Evolutionary conservation across 1,140 invertebrate species (phyloP).

Genomic region (Adoxophyes honmai): DNA sequence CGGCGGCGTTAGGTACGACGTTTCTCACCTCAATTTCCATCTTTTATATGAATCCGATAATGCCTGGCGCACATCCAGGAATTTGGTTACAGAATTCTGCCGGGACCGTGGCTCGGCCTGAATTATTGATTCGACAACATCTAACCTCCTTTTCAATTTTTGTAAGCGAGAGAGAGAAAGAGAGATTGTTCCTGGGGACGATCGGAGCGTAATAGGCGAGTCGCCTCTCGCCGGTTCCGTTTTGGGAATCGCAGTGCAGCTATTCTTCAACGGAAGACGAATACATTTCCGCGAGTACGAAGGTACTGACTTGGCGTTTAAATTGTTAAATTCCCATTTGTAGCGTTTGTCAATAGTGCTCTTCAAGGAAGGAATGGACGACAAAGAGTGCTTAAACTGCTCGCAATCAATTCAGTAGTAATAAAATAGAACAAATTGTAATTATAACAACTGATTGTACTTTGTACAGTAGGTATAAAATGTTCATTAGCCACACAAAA

Average conservation of each 20-base stretch:
- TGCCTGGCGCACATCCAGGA: constrained; percentile 52
- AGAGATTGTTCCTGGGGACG: too few species aligned
- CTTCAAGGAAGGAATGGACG: too few species aligned
- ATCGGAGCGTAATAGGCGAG: too few species aligned
- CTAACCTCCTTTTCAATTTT: neutral
- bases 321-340: too few species aligned
- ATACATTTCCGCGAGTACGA: neutral
- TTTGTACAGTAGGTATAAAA: too few species aligned
- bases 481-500: too few species aligned
- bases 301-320: neutral
- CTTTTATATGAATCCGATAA: constrained; percentile 63
- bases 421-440: too few species aligned
- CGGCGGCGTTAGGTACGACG: constrained; percentile 20
- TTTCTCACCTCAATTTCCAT: constrained; percentile 62
- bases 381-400: too few species aligned
- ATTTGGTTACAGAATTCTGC: neutral
- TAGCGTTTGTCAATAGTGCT: too few species aligned
- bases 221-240: neutral
- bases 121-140: constrained; percentile 13
- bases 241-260: neutral
- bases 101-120: neutral
- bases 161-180: neutral
- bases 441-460: too few species aligned
- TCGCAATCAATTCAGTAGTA: too few species aligned
- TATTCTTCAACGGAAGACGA: neutral